Conservation (phyloP, 1,140 invertebrate species). For the Drosophila pachea region DNA sequence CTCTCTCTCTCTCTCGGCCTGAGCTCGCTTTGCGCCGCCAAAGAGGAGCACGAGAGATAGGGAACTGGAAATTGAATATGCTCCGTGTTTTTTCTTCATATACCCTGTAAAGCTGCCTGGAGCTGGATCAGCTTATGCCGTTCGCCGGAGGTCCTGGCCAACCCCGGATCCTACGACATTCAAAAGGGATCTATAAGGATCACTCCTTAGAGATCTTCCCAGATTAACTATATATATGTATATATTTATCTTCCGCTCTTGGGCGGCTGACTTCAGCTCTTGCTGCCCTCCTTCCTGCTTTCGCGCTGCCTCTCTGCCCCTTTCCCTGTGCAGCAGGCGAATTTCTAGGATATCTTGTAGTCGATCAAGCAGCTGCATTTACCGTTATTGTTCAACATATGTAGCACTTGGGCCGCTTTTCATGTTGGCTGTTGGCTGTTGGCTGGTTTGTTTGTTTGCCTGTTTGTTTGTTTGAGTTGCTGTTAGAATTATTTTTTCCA, state of each 20-base stretch:
- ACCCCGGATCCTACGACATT: neutral
- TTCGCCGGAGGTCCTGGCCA: neutral
- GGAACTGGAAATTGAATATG: conserved; percentile 24
- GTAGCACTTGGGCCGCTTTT: conserved; percentile 65
- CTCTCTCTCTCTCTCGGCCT: conserved; percentile 10
- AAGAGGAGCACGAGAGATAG: neutral
- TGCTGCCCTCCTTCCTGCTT: no score
- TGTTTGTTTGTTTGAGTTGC: conserved; percentile 74
- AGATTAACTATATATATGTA: no score
- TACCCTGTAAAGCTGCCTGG: conserved; percentile 19
- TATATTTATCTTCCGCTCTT: no score
- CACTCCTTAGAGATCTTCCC: no score
- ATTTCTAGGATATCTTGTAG: conserved; percentile 7
- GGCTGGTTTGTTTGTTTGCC: conserved; percentile 62
- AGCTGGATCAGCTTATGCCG: no score
- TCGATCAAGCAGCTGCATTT: conserved; percentile 6
- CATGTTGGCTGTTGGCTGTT: conserved; percentile 61
- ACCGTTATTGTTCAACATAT: conserved; percentile 36
- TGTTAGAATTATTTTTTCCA: conserved; percentile 75
- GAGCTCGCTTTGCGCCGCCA: neutral
- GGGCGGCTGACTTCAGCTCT: no score
- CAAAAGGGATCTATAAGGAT: neutral
- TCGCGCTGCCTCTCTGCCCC: no score
- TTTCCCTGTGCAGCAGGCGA: neutral
- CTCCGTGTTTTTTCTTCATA: neutral